Conservation (phyloP, 1,140 invertebrate species). For the Magallana ariakensis region DNA sequence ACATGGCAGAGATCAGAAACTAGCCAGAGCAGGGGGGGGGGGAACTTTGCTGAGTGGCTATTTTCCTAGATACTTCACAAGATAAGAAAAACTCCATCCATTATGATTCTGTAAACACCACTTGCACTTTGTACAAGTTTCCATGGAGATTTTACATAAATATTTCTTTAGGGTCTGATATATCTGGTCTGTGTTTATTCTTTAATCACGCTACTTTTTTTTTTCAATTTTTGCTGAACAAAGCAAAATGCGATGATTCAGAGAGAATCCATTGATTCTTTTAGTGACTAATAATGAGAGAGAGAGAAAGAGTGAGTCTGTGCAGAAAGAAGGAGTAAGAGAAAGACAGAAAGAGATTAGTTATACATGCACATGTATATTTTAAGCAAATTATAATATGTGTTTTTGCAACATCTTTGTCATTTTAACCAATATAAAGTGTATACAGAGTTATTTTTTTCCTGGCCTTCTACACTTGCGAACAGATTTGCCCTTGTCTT, state of each 20-base stretch:
- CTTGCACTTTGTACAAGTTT: not conserved
- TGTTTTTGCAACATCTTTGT: not conserved
- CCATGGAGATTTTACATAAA: conserved; percentile 28
- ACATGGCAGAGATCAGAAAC: too few relatives aligned
- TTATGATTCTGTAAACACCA: conserved; percentile 14
- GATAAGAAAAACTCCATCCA: conserved; percentile 1
- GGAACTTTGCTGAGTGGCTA: not conserved
- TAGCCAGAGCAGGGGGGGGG: too few relatives aligned
- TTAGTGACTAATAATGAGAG: not conserved
- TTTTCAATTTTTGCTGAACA: not conserved
- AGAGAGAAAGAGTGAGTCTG: not conserved
- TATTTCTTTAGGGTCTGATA: conserved; percentile 32
- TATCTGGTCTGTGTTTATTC: conserved; percentile 31
- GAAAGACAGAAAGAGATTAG: not conserved
- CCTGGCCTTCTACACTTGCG: too few relatives aligned
- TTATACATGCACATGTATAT: too few relatives aligned
- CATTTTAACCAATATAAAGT: too few relatives aligned
- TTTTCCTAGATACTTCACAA: not conserved
- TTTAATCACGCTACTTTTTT: conserved; percentile 12
- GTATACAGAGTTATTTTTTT: too few relatives aligned
- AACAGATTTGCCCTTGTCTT: too few relatives aligned
- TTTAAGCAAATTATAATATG: not conserved
- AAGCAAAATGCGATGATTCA: conserved; percentile 22
- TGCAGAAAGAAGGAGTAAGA: not conserved
- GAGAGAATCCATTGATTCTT: not conserved